A percentile compares a stretch with the other conserved stretches of the same genome.
Evolutionary conservation across 1,140 invertebrate species (phyloP).

Genomic region (Leguminivora glycinivorella): DNA sequence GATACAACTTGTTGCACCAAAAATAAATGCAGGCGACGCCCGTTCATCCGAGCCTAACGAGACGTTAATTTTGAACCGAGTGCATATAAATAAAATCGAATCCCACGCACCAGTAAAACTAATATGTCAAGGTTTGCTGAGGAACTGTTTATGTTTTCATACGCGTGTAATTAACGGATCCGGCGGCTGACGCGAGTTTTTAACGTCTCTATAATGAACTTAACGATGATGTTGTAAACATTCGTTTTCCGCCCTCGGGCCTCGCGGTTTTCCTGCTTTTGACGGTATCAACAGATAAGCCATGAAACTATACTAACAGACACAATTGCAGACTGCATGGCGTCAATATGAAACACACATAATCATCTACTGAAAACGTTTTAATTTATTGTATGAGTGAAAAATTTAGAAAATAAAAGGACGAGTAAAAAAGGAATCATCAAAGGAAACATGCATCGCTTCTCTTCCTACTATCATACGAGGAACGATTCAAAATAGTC

Average conservation of each 20-base stretch:
- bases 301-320: neutral
- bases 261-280: constrained; percentile 25
- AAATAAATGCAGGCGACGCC: constrained; percentile 21
- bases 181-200: constrained; percentile 32
- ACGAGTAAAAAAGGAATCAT: neutral
- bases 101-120: constrained; percentile 45
- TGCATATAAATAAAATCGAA: constrained; percentile 46
- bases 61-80: constrained; percentile 37
- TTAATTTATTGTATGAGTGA: neutral
- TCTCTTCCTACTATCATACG: neutral
- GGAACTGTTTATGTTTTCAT: constrained; percentile 43
- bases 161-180: constrained; percentile 43
- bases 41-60: constrained; percentile 14
- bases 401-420: neutral
- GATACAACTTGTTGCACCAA: constrained; percentile 16
- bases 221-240: constrained; percentile 27
- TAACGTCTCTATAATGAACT: constrained; percentile 13
- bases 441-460: neutral
- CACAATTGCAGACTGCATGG: neutral
- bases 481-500: constrained; percentile 3
- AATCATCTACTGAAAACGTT: neutral
- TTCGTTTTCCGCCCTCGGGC: neutral
- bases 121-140: constrained; percentile 54
- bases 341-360: neutral
- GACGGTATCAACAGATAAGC: neutral